phyloP scores from a whole-genome alignment of 2,888 invertebrate genomes.

The Torymus aiolomorphi region DNA sequence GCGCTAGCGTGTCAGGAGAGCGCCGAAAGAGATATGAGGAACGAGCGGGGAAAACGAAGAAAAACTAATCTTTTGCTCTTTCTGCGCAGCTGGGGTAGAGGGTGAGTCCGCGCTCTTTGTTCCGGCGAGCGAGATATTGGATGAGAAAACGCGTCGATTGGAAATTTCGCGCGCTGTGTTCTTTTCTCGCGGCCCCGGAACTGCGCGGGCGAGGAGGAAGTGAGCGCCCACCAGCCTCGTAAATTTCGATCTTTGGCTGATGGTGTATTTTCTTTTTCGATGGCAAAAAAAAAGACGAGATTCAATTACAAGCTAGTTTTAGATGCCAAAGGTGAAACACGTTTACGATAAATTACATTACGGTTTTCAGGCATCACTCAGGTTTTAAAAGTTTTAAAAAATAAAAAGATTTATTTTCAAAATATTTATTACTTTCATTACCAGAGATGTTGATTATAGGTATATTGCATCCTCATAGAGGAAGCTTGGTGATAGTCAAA shows the following conservation, averaged over 20 bases:
- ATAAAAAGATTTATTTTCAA: too few relatives aligned
- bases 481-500: too few relatives aligned
- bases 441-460: too few relatives aligned
- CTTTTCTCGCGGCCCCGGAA: background rate
- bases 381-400: too few relatives aligned
- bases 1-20: slow-evolving; percentile 10
- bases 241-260: slow-evolving; percentile 45
- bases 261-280: slow-evolving; percentile 8
- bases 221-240: slow-evolving; percentile 2
- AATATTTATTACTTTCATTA: too few relatives aligned
- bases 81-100: background rate
- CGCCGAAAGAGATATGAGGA: slow-evolving; percentile 42
- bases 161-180: slow-evolving; percentile 45
- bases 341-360: too few relatives aligned
- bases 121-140: slow-evolving; percentile 20
- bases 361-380: too few relatives aligned
- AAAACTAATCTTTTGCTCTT: slow-evolving; percentile 50
- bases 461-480: too few relatives aligned
- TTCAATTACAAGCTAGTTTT: slow-evolving; percentile 36
- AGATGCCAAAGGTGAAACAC: background rate
- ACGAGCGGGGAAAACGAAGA: slow-evolving; percentile 44
- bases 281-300: slow-evolving; percentile 8
- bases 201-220: background rate
- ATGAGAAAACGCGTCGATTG: slow-evolving; percentile 45
- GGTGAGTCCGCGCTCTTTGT: slow-evolving; percentile 25